A percentile compares a stretch with the other conserved stretches of the same genome.
These are phyloP conservation scores for Thalassaphorura encarpata DNA, from an alignment of 1,140 invertebrate species.

Conservation along the genomic window DNA sequence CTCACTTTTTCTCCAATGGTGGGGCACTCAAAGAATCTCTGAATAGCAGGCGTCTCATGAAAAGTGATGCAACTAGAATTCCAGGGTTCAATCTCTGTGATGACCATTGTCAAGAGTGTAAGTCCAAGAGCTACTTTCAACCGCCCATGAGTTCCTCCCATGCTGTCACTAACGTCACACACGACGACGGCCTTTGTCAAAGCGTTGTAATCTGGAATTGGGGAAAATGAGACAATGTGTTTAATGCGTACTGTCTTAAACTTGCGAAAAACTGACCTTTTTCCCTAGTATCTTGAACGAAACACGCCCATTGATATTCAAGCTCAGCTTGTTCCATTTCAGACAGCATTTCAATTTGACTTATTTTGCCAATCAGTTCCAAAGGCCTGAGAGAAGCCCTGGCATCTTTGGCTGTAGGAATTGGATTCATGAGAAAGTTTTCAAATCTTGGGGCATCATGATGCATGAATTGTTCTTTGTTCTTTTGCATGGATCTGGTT, in stretches of 20 bases:
- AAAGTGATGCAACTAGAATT: conserved; percentile 23
- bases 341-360: too few species aligned
- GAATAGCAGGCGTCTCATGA: conserved; percentile 6
- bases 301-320: conserved; percentile 24
- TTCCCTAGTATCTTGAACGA: conserved; percentile 20
- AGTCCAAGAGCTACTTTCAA: conserved; percentile 24
- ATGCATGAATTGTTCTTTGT: conserved; percentile 17
- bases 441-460: conserved; percentile 21
- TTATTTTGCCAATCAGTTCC: too few species aligned
- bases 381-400: conserved; percentile 26
- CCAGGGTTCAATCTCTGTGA: conserved; percentile 19
- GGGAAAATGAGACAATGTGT: too few species aligned
- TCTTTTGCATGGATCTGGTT: conserved; percentile 27
- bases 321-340: neutral
- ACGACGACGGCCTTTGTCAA: conserved; percentile 13
- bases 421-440: conserved; percentile 2
- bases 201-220: too few species aligned
- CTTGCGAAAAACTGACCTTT: too few species aligned
- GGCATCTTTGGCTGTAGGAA: conserved; percentile 17
- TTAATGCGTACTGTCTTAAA: too few species aligned
- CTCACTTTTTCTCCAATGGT: conserved; percentile 15
- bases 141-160: conserved; percentile 17
- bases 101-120: conserved; percentile 20
- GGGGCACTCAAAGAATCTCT: neutral
- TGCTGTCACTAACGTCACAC: conserved; percentile 27